Base-by-base conservation (phyloP, 2,888 invertebrate genomes). In the Spatulosminthurus flaviceps region DNA sequence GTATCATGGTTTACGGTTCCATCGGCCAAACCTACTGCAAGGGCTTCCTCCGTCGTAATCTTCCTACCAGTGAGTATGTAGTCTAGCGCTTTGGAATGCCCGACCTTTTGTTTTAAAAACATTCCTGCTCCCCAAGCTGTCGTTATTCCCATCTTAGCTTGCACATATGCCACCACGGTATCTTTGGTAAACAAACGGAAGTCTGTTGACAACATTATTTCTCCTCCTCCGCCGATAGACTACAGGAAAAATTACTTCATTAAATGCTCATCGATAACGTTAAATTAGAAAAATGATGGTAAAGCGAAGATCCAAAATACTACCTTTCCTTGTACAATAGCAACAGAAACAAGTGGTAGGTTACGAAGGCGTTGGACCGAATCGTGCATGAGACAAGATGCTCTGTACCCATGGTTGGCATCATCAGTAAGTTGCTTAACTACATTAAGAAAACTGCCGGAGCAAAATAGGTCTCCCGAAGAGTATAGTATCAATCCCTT, bases 201-300 rank as follows among this genome's bases (percentile, higher is more conserved):
- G 84, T 90, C 90, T 84, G 89, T 89, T 1, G 88, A 87, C 24
- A 88, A 87, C 0, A 88, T 86, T 11, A 90, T 78, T 85, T 90
- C 90, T 0, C 90, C 89, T 4, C 90, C 90, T 0, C 90, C 90
- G 9, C 91, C 90, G 1, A 90, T 82, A 0, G 90, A 89, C 80
- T 85, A 21, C 19, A 78, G 79, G 22, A 21, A 19, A 21, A 4
- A 19, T 13, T 51, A 51, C 51, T 34, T 4, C 4, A 34, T 34
- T 34, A 34, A 7, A 34, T 34, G n/a, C n/a, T n/a, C n/a, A n/a
- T n/a, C n/a, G n/a, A n/a, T n/a, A n/a, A n/a, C n/a, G n/a, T n/a
- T n/a, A n/a, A n/a, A n/a, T n/a, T n/a, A n/a, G n/a, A n/a, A n/a
- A n/a, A n/a, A n/a, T n/a, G n/a, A n/a, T n/a, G n/a, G n/a, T n/a